Evolutionary conservation across 1,140 invertebrate species (phyloP).

Genomic region (Reticulitermes speratus): DNA sequence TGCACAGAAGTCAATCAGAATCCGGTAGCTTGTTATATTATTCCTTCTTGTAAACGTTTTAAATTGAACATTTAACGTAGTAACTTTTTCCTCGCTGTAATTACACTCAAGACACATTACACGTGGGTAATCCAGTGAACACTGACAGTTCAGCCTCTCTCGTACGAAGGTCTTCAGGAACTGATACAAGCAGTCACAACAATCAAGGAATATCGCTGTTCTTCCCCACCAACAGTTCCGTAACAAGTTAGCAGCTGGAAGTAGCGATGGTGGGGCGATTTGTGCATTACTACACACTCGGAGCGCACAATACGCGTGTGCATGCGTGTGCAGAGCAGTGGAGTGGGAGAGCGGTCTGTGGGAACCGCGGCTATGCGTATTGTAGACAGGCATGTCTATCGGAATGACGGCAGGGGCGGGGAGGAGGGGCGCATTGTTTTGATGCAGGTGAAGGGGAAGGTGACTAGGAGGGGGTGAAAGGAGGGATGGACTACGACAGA

Average conservation of each 20-base stretch:
- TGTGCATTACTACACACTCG: not conserved
- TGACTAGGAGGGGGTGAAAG: not conserved
- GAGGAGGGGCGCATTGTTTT: not conserved
- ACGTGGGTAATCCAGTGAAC: not conserved
- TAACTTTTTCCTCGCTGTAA: too few species aligned
- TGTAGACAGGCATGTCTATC: not conserved
- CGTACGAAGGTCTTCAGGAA: not conserved
- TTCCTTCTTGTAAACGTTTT: too few species aligned
- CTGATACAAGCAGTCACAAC: not conserved
- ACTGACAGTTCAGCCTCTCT: not conserved
- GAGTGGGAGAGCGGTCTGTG: not conserved
- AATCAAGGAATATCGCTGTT: not conserved
- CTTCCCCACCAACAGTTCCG: not conserved
- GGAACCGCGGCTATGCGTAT: not conserved
- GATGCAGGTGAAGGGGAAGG: not conserved
- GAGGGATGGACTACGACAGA: not conserved
- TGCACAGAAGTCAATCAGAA: too few species aligned
- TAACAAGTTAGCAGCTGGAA: constrained; percentile 5
- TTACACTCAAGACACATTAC: not conserved
- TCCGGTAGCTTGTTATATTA: too few species aligned
- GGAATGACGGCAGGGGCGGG: not conserved
- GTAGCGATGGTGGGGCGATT: not conserved
- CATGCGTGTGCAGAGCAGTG: not conserved
- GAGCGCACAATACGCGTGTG: not conserved
- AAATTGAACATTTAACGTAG: too few species aligned